Base-by-base conservation (phyloP, 2,113 vertebrate species). In the Gavia stellata region DNA sequence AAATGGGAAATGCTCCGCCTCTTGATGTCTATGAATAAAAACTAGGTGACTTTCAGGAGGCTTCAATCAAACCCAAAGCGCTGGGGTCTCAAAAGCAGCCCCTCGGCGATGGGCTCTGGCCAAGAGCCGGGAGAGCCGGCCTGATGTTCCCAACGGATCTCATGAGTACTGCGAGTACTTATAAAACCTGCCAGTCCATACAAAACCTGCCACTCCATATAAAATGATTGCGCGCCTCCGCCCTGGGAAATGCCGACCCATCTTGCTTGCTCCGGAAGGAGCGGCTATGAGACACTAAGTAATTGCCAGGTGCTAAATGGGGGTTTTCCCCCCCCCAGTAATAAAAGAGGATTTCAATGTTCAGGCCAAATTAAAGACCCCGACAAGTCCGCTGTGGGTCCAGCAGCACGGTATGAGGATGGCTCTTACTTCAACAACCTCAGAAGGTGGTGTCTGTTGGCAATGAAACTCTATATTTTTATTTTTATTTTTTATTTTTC, bases 401-500 rank as follows among this genome's bases (percentile, higher is more conserved):
- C 93, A 95, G 81, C 94, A 95, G 87, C 80, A 36, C 40, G 8
- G 38, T 67, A 36, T 78, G 95, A 92, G 26, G 44, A 94, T 71
- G 70, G 47, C 78, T 96, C 82, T 55, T 52, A 67, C 81, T 93
- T 95, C 84, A 96, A 88, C 90, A 95, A 33, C 91, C 96, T 95
- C 38, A 28, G 89, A 94, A 92, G 85, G 59, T 92, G 77, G 74
- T 42, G 84, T 95, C 94, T 96, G 94, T 86, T 91, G 81, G 89
- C 72, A 92, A 91, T 28, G 53, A 86, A 97, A 96, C 75, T 47
- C n/a, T 70, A 61, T 20, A 42, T 70, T 91, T 65, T 73, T 36
- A 6, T 63, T 55, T 79, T 59, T 17, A 14, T 62, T 77, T 50
- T 65, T 17, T 20, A 18, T 38, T 88, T 77, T 77, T 24, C 28